phyloP scores from a whole-genome alignment of 2,797 vertebrate species.

The Sebastes iracundus region DNA sequence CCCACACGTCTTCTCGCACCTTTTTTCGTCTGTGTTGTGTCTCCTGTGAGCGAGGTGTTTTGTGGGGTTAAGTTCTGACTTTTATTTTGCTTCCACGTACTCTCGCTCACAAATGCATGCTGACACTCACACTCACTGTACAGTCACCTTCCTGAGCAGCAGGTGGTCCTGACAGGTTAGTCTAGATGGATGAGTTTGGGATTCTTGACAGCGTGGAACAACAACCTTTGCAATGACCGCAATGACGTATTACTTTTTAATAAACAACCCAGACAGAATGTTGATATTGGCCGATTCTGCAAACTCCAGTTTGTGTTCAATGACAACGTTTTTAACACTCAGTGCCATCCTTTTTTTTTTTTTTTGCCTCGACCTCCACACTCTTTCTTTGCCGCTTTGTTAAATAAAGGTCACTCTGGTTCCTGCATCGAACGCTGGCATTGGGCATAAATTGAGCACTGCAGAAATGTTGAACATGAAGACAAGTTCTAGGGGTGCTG shows the following conservation, averaged over 20 bases:
- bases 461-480: not conserved
- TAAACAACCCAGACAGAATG: conserved; percentile 16
- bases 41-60: not conserved
- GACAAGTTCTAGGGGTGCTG: not conserved
- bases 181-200: conserved; percentile 50
- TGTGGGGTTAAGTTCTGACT: conserved; percentile 14
- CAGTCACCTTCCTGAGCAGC: conserved; percentile 41
- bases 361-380: not conserved
- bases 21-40: not conserved
- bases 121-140: not conserved
- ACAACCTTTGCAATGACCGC: conserved; percentile 13
- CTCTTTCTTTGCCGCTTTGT: not conserved
- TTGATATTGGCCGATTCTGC: not conserved
- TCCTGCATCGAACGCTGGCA: not conserved
- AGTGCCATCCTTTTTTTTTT: not conserved
- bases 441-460: not conserved
- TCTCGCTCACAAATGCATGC: not conserved
- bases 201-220: conserved; percentile 27
- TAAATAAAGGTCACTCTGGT: conserved; percentile 8
- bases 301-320: not conserved
- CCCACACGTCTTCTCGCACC: not conserved
- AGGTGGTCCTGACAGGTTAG: conserved; percentile 36
- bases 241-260: conserved; percentile 9
- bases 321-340: conserved; percentile 1
- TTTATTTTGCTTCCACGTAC: conserved; percentile 4